Base-by-base conservation (phyloP, 2,113 vertebrate genomes). In the Callipepla californica region DNA sequence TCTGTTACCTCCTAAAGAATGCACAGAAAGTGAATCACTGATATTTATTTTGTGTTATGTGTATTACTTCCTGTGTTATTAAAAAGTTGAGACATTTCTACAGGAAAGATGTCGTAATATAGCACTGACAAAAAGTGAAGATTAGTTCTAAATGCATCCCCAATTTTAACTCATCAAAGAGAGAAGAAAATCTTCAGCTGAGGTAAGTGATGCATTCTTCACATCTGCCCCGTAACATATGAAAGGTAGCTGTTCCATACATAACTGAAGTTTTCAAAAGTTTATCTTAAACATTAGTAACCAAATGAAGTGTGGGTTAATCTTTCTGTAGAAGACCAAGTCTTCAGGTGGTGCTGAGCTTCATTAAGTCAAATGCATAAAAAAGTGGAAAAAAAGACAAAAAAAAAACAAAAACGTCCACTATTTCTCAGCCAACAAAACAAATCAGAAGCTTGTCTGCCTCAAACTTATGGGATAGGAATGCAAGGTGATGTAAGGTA, bases 391-490 rank as follows among this genome's bases (percentile, higher is more conserved):
- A 20, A 21, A 13, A 13, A 25, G 12, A 40, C 11, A 77, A 55
- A 11, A 3, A 16, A 48, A 1, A 0, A 0, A 2, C 2, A 0
- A 0, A 2, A 19, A 15, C 72, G 89, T 68, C 21, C 9, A 45
- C 11, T 11, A 42, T 51, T 74, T 61, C 30, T 73, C 40, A 75
- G 45, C 45, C 16, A 13, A 2, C 19, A 26, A 59, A 68, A 67
- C 28, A 70, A 12, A 26, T 55, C 28, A 26, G 34, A 50, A 73
- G 5, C 23, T 62, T 66, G 7, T 57, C 58, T 57, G 12, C 47
- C 15, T 66, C 26, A 72, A 11, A 48, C 5, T 21, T 11, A 5
- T 5, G 58, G 36, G 22, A 11, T 2, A 0, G 2, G 32, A 22
- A n/a, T 58, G 48, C 9, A n/a, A 58, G 25, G 36, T 2, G 0